These are phyloP conservation scores for Drosophila pruinosa DNA, from an alignment of 1,140 invertebrate genomes.

Conservation along the genomic window DNA sequence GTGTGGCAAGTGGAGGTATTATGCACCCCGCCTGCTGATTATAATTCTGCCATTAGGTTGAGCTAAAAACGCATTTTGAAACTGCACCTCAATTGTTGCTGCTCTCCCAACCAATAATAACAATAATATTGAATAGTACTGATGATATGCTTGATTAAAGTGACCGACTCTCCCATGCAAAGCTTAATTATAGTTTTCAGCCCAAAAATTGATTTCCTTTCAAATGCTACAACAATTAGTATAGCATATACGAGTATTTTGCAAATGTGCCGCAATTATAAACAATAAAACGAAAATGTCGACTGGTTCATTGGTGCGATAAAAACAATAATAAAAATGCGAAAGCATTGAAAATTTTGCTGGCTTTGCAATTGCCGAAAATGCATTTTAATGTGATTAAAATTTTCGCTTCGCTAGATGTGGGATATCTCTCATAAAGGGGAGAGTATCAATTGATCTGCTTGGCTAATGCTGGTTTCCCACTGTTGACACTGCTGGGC, in stretches of 20 bases:
- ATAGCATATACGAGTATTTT: conserved; percentile 21
- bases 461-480: background rate
- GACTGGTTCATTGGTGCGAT: conserved; percentile 38
- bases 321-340: conserved; percentile 45
- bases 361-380: background rate
- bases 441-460: background rate
- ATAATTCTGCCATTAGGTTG: conserved; percentile 28
- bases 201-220: conserved; percentile 45
- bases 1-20: background rate
- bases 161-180: conserved; percentile 24
- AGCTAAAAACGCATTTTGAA: conserved; percentile 11
- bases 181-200: conserved; percentile 63
- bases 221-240: conserved; percentile 6
- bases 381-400: background rate
- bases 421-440: background rate
- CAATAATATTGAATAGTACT: conserved; percentile 1
- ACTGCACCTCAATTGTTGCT: conserved; percentile 1
- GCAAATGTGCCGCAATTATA: conserved; percentile 30
- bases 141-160: conserved; percentile 27
- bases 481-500: background rate
- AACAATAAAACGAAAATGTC: conserved; percentile 36
- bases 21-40: background rate
- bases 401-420: background rate
- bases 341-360: conserved; percentile 25
- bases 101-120: conserved; percentile 9